These are phyloP conservation scores for Centropyge bicolor DNA, from an alignment of 2,797 vertebrate genomes.

Conservation along the genomic window DNA sequence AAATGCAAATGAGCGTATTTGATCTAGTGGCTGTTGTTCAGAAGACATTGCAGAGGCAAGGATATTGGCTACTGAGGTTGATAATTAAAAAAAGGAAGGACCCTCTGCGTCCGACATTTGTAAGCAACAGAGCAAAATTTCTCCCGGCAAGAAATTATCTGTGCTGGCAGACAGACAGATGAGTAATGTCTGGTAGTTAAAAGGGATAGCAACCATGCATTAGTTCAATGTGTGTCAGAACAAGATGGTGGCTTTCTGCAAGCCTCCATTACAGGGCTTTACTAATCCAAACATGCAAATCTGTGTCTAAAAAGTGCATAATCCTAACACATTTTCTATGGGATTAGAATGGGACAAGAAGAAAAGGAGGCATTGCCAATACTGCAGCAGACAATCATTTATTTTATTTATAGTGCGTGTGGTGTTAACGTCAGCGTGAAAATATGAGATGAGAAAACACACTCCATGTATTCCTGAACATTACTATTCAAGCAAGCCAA, in stretches of 20 bases:
- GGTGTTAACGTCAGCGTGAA: slow-evolving; percentile 1
- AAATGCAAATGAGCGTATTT: slow-evolving; percentile 75
- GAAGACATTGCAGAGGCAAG: slow-evolving; percentile 56
- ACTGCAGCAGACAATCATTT: slow-evolving; percentile 2
- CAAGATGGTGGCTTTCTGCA: slow-evolving; percentile 61
- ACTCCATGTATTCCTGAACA: background rate
- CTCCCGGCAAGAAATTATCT: slow-evolving; percentile 65
- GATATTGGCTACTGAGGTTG: slow-evolving; percentile 64
- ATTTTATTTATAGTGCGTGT: background rate
- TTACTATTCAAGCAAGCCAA: slow-evolving; percentile 7
- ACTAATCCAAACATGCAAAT: slow-evolving; percentile 81
- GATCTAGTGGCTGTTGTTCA: slow-evolving; percentile 72
- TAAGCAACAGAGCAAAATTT: slow-evolving; percentile 64
- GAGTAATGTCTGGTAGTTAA: slow-evolving; percentile 63
- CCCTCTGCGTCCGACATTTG: slow-evolving; percentile 59
- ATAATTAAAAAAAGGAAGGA: slow-evolving; percentile 68
- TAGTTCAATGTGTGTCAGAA: slow-evolving; percentile 60
- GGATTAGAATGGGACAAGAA: slow-evolving; percentile 53
- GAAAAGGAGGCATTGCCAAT: slow-evolving; percentile 39
- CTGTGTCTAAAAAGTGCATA: slow-evolving; percentile 71
- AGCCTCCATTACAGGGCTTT: slow-evolving; percentile 72
- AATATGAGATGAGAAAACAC: slow-evolving; percentile 12
- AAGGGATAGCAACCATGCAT: slow-evolving; percentile 45
- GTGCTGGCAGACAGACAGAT: slow-evolving; percentile 61
- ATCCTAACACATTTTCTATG: slow-evolving; percentile 67